phyloP scores from a whole-genome alignment of 2,888 invertebrate genomes.

The Papilio demoleus region DNA sequence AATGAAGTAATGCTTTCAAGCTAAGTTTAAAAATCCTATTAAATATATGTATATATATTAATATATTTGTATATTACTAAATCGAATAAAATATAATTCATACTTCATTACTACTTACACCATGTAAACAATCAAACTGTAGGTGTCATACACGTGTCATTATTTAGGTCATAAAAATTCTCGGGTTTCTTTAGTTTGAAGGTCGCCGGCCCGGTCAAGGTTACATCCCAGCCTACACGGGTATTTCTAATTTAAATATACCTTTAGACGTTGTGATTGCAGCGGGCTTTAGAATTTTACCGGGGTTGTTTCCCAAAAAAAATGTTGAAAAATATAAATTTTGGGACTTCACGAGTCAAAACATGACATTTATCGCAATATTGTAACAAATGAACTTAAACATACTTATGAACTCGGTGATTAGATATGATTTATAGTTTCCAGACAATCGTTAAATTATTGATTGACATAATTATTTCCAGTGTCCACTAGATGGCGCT shows the following conservation, averaged over 20 bases:
- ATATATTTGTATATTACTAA: background rate
- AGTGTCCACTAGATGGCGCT: background rate
- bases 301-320: background rate
- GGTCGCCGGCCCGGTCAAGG: slow-evolving; percentile 25
- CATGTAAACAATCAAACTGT: background rate
- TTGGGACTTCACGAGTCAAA: background rate
- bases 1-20: background rate
- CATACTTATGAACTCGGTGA: background rate
- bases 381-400: background rate
- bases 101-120: background rate
- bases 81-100: background rate
- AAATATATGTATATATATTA: background rate
- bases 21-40: background rate
- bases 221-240: slow-evolving; percentile 16
- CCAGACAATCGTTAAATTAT: background rate
- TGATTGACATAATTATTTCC: background rate
- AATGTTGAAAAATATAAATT: background rate
- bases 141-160: slow-evolving; percentile 6
- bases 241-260: slow-evolving; percentile 18
- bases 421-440: too few relatives aligned
- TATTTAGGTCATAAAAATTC: slow-evolving; percentile 14
- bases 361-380: background rate
- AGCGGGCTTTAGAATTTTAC: background rate
- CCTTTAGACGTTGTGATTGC: background rate
- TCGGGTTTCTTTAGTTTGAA: slow-evolving; percentile 23